These are phyloP conservation scores for Festucalex cinctus DNA, from an alignment of 2,113 vertebrate species.

Conservation along the genomic window DNA sequence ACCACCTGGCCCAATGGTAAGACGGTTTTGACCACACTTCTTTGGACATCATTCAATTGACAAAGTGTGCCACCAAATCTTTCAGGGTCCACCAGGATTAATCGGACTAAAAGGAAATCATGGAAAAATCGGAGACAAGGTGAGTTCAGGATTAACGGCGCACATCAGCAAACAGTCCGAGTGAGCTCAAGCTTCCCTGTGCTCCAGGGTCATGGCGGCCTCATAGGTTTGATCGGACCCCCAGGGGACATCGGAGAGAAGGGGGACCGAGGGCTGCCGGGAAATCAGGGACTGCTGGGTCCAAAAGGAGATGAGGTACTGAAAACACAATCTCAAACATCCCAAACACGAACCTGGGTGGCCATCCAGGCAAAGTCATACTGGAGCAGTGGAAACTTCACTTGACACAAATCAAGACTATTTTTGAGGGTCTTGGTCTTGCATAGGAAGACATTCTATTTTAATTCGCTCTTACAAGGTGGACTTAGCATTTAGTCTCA, in stretches of 20 bases:
- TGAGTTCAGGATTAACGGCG: constrained; percentile 30
- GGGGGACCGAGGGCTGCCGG: constrained; percentile 90
- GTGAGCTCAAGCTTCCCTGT: constrained; percentile 12
- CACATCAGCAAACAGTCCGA: neutral
- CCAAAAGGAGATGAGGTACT: constrained; percentile 92
- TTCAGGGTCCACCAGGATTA: constrained; percentile 87
- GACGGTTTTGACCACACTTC: constrained; percentile 25
- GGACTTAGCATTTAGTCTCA: too few species aligned
- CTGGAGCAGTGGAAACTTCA: too few species aligned
- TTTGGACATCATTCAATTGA: neutral
- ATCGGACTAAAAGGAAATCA: constrained; percentile 91
- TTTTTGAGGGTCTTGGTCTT: too few species aligned
- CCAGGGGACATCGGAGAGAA: constrained; percentile 95
- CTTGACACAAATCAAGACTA: too few species aligned
- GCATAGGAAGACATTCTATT: too few species aligned
- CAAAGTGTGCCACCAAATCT: neutral
- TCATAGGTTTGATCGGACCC: constrained; percentile 94
- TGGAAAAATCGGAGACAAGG: constrained; percentile 93
- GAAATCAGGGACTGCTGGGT: constrained; percentile 85
- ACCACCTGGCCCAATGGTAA: constrained; percentile 92
- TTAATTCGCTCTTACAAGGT: too few species aligned
- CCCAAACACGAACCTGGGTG: neutral
- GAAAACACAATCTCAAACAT: neutral
- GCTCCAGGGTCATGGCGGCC: constrained; percentile 87
- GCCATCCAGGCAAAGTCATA: neutral